Percentiles rank a stretch among this genome's conserved stretches.
Conservation (phyloP, 2,888 invertebrate species). For the Acleris emargana region DNA sequence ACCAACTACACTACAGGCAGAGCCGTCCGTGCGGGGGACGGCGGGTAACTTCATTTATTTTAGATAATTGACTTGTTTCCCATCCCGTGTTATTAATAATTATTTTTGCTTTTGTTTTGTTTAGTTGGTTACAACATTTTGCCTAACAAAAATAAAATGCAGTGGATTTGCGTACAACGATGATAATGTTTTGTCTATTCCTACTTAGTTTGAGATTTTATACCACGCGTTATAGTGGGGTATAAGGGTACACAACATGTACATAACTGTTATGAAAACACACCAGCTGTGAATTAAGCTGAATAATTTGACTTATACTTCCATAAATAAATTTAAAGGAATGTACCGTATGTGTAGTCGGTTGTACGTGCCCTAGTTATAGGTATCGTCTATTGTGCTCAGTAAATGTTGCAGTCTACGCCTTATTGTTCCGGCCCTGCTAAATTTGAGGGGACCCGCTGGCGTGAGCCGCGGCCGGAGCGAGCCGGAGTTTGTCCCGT, state of each 20-base stretch:
- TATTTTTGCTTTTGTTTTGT: conserved; percentile 39
- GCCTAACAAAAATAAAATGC: too few relatives aligned
- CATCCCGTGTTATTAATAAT: conserved; percentile 56
- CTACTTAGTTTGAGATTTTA: too few relatives aligned
- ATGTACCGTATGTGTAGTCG: background rate
- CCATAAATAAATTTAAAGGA: background rate
- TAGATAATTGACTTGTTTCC: conserved; percentile 78
- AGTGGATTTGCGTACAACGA: too few relatives aligned
- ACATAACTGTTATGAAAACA: too few relatives aligned
- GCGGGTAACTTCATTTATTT: conserved; percentile 75
- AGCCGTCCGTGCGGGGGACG: conserved; percentile 50
- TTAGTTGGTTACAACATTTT: background rate
- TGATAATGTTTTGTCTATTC: too few relatives aligned
- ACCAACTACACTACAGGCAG: conserved; percentile 49
- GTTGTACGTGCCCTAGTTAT: background rate
- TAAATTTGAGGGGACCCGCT: conserved; percentile 10
- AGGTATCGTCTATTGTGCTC: background rate
- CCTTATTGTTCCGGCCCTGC: conserved; percentile 5
- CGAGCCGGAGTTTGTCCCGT: conserved; percentile 19
- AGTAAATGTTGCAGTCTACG: conserved; percentile 8
- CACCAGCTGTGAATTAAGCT: too few relatives aligned
- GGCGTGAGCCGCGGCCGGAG: conserved; percentile 7
- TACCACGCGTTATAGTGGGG: too few relatives aligned
- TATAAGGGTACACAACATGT: too few relatives aligned
- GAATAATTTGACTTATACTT: too few relatives aligned